A percentile compares a stretch with the other conserved stretches of the same genome.
Conservation (phyloP, 2,113 vertebrate genomes). For the Bubo blakistoni region DNA sequence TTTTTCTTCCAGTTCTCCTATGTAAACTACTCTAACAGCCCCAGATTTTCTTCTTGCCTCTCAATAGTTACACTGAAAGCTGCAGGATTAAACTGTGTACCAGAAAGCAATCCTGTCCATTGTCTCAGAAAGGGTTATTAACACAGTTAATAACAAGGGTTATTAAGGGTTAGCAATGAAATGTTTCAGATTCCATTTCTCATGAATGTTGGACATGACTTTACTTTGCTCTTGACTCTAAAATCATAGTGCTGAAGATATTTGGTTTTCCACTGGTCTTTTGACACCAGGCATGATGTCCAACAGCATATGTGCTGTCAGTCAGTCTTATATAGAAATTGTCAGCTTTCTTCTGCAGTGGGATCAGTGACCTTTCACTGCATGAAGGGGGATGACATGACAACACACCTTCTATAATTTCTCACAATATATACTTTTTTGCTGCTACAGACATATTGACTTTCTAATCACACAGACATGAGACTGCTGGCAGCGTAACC, state of each 20-base stretch:
- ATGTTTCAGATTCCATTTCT: background rate
- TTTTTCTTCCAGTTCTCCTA: background rate
- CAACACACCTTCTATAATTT: slow-evolving; percentile 9
- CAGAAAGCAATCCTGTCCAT: background rate
- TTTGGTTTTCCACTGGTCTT: slow-evolving; percentile 11
- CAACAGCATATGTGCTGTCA: slow-evolving; percentile 17
- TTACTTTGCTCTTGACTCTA: background rate
- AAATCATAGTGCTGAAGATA: background rate
- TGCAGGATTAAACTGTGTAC: background rate
- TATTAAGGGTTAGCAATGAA: background rate
- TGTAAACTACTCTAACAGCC: background rate
- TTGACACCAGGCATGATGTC: background rate
- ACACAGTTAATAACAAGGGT: background rate
- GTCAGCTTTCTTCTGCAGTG: slow-evolving; percentile 16
- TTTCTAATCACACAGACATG: background rate
- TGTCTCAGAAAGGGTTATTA: background rate
- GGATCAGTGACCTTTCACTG: slow-evolving; percentile 35
- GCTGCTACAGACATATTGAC: background rate
- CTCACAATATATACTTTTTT: slow-evolving; percentile 1
- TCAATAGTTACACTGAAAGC: background rate
- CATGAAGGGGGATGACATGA: slow-evolving; percentile 20
- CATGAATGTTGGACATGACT: background rate
- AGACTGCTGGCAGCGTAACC: background rate
- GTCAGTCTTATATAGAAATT: slow-evolving; percentile 49
- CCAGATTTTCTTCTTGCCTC: background rate